Base-by-base conservation (phyloP, 1,140 invertebrate species). In the Drosophila seguyi region DNA sequence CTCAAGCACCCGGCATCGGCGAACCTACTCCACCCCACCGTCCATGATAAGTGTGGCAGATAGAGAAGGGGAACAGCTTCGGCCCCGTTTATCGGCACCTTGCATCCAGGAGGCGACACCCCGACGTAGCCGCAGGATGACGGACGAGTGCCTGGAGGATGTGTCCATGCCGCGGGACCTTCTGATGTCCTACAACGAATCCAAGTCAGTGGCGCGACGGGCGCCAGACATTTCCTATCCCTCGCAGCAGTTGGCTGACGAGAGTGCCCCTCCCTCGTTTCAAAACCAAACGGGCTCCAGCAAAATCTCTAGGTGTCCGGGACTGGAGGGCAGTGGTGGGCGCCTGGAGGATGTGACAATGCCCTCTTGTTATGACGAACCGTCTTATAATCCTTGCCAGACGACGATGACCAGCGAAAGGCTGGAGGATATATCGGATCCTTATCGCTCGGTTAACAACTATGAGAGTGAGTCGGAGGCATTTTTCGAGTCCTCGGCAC, bases 311-410 rank as follows among this genome's bases (percentile, higher is more conserved):
- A n/a, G 3, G 14, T 61, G 67, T 5, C 6, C 22, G n/a, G 48
- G 0, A 10, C 3, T 27, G 6, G 27, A 56, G 41, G 34, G 14
- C 6, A 8, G 6, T 7, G 22, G 4, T 1, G 16, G n/a, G 14
- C 25, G 72, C 4, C 22, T 77, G 41, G 73, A 76, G 41, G 62
- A 76, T 34, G 63, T 39, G 3, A 44, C 42, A 10, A 76, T 76
- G 73, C 75, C 75, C 11, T 50, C 75, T 3, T 45, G 22, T 5
- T 22, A 50, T 11, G 63, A 75, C 10, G 56, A 56, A 5, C 10
- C 25, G 0, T 45, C 36, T 8, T 36, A 42, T 11, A 18, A 57
- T 22, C 71, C 60, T 16, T 45, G 57, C 18, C 41, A 58, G 4
- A 7, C 56, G 31, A 39, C 48, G 5, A 48, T 78, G 58, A 41